These are phyloP conservation scores for Tipula confusa DNA, from an alignment of 2,888 invertebrate species.

Conservation along the genomic window DNA sequence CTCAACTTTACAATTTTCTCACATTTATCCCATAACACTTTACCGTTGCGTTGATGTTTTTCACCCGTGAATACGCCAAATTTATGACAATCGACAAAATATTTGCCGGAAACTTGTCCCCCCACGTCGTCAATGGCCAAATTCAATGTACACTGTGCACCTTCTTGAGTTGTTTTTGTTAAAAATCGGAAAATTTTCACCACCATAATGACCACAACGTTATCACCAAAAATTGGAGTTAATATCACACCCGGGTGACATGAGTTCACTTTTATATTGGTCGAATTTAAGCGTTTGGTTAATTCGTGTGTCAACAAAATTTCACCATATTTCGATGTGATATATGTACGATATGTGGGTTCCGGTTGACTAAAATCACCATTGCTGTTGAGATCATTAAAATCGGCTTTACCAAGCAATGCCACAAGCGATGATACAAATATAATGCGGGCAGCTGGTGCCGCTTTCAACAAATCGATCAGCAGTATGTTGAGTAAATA, in stretches of 20 bases:
- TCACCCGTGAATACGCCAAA: not conserved
- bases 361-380: no score
- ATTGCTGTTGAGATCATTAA: not conserved
- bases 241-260: not conserved
- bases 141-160: conserved; percentile 5
- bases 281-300: not conserved
- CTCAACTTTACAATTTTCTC: not conserved
- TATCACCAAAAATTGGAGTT: not conserved
- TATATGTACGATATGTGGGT: not conserved
- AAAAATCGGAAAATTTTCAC: not conserved
- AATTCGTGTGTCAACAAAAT: not conserved
- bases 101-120: not conserved
- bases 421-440: conserved; percentile 5
- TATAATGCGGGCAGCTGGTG: not conserved
- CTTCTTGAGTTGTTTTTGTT: not conserved
- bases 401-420: not conserved
- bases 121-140: not conserved
- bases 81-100: not conserved
- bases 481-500: not conserved
- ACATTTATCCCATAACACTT: conserved; percentile 26
- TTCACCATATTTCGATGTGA: conserved; percentile 8
- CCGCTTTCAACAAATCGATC: not conserved
- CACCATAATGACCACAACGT: not conserved
- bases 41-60: not conserved
- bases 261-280: not conserved